Evolutionary conservation across 2,797 vertebrate genomes (phyloP).

Genomic region (Pseudocheirus occidentalis): DNA sequence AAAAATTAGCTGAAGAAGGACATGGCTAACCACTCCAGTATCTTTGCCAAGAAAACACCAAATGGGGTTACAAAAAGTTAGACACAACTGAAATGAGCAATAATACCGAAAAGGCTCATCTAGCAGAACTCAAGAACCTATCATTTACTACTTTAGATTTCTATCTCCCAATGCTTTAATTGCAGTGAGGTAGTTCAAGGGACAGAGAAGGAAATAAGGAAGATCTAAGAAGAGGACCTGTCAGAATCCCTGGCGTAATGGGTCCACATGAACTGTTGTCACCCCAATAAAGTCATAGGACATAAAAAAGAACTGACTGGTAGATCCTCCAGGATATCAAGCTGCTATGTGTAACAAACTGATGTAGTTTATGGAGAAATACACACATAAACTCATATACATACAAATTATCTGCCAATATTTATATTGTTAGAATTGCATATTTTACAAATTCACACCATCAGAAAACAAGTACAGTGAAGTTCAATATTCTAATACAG

Average conservation of each 20-base stretch:
- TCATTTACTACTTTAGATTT: not conserved
- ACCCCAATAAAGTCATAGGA: not conserved
- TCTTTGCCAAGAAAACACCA: not conserved
- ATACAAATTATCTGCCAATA: not conserved
- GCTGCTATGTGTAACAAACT: not conserved
- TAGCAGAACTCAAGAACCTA: not conserved
- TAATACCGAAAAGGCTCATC: not conserved
- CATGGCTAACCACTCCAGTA: not conserved
- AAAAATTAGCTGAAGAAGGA: not conserved
- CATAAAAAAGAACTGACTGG: not conserved
- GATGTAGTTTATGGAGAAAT: not conserved
- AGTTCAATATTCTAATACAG: slow-evolving; percentile 46
- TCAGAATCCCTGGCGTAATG: not conserved
- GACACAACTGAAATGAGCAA: not conserved
- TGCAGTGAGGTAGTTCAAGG: not conserved
- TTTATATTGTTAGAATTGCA: not conserved
- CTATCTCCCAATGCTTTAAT: not conserved
- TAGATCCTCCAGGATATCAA: not conserved
- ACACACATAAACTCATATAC: not conserved
- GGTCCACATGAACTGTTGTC: not conserved
- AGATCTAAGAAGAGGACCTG: not conserved
- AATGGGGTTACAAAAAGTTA: not conserved
- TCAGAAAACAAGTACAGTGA: not conserved
- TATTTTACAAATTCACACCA: not conserved
- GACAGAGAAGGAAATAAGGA: not conserved